These are phyloP conservation scores for Epizoanthus stellaris DNA, from an alignment of 92 coral and sea anemone genomes.

Conservation along the genomic window DNA sequence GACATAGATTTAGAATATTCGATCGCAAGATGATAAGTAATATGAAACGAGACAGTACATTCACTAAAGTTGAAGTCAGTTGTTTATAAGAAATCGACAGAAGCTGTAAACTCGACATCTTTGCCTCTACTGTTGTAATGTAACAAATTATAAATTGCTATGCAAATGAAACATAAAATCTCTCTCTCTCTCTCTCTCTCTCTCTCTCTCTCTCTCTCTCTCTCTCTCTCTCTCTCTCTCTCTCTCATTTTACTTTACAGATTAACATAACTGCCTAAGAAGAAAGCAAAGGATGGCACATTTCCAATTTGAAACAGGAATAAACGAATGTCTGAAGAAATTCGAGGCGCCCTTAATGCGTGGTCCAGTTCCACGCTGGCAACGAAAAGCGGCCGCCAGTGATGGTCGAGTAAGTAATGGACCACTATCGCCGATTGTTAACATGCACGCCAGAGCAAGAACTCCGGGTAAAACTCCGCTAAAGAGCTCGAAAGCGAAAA, in stretches of 20 bases:
- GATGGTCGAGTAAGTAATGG: constrained; percentile 49
- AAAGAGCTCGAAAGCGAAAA: constrained; percentile 42
- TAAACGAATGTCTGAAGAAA: constrained; percentile 86
- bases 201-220: too few species aligned
- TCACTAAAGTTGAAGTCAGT: too few species aligned
- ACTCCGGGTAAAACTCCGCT: constrained; percentile 61
- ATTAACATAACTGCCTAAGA: background rate
- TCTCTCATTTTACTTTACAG: background rate
- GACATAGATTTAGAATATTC: too few species aligned
- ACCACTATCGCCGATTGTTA: constrained; percentile 32
- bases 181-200: background rate
- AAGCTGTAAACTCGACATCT: too few species aligned
- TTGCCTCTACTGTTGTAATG: background rate
- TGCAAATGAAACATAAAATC: background rate
- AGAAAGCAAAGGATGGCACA: constrained; percentile 72
- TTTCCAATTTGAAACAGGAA: constrained; percentile 83
- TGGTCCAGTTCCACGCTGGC: constrained; percentile 95
- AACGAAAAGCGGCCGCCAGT: constrained; percentile 80
- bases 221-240: background rate
- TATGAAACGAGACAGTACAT: too few species aligned
- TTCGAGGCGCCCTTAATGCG: constrained; percentile 89
- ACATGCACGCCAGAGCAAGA: constrained; percentile 37
- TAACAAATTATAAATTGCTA: background rate
- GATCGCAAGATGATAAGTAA: too few species aligned
- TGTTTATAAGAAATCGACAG: too few species aligned